Percentiles rank a stretch among this genome's conserved stretches.
These are phyloP conservation scores for Tuta absoluta DNA, from an alignment of 2,888 invertebrate genomes.

Conservation along the genomic window DNA sequence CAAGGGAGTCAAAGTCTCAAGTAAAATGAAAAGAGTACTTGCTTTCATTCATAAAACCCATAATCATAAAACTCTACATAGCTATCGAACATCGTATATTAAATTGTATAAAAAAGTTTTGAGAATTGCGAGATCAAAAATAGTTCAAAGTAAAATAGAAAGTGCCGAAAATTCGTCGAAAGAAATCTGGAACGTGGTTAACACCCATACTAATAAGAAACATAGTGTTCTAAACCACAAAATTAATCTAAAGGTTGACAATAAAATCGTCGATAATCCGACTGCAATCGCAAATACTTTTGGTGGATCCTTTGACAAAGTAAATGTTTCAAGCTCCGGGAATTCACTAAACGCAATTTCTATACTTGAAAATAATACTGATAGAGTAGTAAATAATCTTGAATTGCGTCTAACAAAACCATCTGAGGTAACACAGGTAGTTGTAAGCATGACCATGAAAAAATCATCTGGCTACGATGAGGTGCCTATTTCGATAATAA, in stretches of 20 bases:
- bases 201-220: neutral
- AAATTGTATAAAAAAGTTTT: neutral
- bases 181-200: neutral
- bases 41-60: neutral
- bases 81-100: neutral
- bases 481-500: too few species aligned
- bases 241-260: neutral
- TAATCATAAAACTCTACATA: neutral
- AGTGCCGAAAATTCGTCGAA: neutral
- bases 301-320: neutral
- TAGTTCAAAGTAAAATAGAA: neutral
- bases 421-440: too few species aligned
- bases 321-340: neutral
- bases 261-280: neutral
- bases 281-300: neutral
- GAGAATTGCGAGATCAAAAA: neutral
- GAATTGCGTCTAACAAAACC: too few species aligned
- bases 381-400: too few species aligned
- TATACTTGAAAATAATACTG: too few species aligned
- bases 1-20: neutral
- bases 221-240: neutral
- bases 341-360: too few species aligned
- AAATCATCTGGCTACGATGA: too few species aligned
- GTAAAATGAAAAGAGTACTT: constrained; percentile 1
- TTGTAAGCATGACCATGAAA: too few species aligned